Evolutionary conservation across 1,140 invertebrate species (phyloP).

Genomic region (Neodiprion lecontei): DNA sequence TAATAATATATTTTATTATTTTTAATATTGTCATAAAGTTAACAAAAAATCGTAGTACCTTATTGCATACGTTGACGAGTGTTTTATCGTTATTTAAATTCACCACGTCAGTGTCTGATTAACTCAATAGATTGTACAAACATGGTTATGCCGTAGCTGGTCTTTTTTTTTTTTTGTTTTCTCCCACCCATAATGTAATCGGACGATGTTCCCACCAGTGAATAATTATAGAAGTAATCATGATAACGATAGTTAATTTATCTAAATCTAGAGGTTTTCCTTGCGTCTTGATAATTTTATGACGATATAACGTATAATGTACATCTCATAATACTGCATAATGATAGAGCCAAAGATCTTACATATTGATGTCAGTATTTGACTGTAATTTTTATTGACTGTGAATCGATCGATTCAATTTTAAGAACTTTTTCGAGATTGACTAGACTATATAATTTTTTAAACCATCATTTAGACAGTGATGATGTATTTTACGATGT

Average conservation of each 20-base stretch:
- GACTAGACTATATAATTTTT: slow-evolving; percentile 30
- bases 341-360: slow-evolving; percentile 56
- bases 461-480: slow-evolving; percentile 30
- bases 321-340: slow-evolving; percentile 31
- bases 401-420: slow-evolving; percentile 6
- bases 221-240: slow-evolving; percentile 6
- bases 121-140: slow-evolving; percentile 1
- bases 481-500: slow-evolving; percentile 26
- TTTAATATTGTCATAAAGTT: slow-evolving; percentile 10
- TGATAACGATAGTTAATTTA: slow-evolving; percentile 11
- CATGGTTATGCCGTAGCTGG: not conserved
- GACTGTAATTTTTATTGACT: slow-evolving; percentile 19
- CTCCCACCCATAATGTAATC: not conserved
- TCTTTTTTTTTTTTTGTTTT: not conserved
- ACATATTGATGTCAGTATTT: slow-evolving; percentile 48
- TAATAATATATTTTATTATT: not conserved
- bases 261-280: not conserved
- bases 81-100: not conserved
- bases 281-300: slow-evolving; percentile 19
- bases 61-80: slow-evolving; percentile 11
- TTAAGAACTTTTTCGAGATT: slow-evolving; percentile 10
- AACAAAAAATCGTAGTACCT: slow-evolving; percentile 9
- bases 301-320: slow-evolving; percentile 18
- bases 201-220: slow-evolving; percentile 2
- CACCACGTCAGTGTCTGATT: not conserved